These are phyloP conservation scores for Cantharis nigra DNA, from an alignment of 2,888 invertebrate genomes.

Conservation along the genomic window DNA sequence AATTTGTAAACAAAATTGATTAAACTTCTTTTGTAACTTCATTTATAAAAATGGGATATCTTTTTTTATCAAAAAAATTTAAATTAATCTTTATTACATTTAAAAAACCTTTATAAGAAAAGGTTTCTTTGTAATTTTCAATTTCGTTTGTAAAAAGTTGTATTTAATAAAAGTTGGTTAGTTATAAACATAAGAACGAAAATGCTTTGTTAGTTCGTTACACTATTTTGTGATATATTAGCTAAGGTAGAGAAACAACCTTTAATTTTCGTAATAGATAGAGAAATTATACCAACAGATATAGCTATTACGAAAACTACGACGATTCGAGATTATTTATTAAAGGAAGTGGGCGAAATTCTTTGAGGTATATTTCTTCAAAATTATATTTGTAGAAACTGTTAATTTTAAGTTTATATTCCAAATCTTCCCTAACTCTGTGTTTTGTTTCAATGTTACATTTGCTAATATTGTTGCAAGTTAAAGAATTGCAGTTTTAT, in stretches of 20 bases:
- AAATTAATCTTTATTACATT: neutral
- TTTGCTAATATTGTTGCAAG: neutral
- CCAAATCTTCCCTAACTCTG: neutral
- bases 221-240: neutral
- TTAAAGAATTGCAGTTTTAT: neutral
- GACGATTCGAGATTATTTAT: neutral
- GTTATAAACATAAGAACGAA: neutral
- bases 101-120: neutral
- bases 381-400: neutral
- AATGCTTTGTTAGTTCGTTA: neutral
- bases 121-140: no score
- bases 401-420: neutral
- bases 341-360: neutral
- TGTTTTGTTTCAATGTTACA: neutral
- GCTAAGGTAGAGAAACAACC: neutral
- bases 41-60: no score
- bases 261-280: neutral
- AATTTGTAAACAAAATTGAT: no score
- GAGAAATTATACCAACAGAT: constrained; percentile 4
- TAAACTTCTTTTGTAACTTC: no score
- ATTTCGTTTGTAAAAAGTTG: neutral
- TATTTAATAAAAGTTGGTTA: neutral
- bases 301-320: neutral
- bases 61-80: no score
- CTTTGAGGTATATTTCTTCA: neutral